Percentiles rank a stretch among this genome's conserved stretches.
phyloP scores from a whole-genome alignment of 2,113 vertebrate species.

The Hystrix brachyura region DNA sequence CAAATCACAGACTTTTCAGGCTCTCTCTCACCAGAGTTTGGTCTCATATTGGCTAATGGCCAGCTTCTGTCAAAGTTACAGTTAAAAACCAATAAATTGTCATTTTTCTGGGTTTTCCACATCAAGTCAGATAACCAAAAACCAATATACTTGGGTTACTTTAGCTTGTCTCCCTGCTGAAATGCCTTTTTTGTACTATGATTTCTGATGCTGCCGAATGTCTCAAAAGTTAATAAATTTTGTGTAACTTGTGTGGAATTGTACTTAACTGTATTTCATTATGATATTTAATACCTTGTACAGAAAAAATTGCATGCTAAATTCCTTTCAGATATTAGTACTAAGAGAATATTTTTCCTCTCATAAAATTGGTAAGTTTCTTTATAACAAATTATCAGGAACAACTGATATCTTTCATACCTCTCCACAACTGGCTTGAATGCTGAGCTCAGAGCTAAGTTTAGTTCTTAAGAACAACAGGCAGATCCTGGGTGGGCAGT shows the following conservation, averaged over 20 bases:
- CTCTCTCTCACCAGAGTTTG: constrained; percentile 54
- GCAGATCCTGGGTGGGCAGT: not conserved
- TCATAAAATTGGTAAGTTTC: constrained; percentile 48
- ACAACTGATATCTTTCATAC: not conserved
- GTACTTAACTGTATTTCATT: constrained; percentile 67
- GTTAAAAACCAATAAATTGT: constrained; percentile 70
- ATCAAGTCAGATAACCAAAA: constrained; percentile 65
- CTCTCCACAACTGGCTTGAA: not conserved
- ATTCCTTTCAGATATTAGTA: constrained; percentile 46
- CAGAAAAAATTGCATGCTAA: constrained; percentile 57
- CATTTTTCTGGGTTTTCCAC: constrained; percentile 61
- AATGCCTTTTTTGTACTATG: constrained; percentile 57
- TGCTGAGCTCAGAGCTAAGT: constrained; percentile 2
- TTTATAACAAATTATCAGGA: constrained; percentile 36
- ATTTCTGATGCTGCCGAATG: constrained; percentile 59
- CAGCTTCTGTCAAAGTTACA: constrained; percentile 69
- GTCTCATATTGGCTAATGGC: constrained; percentile 53
- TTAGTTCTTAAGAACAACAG: constrained; percentile 50
- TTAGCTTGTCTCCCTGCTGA: constrained; percentile 39
- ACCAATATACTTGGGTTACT: constrained; percentile 51
- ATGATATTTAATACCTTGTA: constrained; percentile 68
- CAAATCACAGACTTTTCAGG: constrained; percentile 52
- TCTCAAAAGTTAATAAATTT: constrained; percentile 64
- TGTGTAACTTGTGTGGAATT: constrained; percentile 69
- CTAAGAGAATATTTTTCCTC: constrained; percentile 56